Conservation (phyloP, 2,797 vertebrate genomes). For the Bovichtus variegatus region DNA sequence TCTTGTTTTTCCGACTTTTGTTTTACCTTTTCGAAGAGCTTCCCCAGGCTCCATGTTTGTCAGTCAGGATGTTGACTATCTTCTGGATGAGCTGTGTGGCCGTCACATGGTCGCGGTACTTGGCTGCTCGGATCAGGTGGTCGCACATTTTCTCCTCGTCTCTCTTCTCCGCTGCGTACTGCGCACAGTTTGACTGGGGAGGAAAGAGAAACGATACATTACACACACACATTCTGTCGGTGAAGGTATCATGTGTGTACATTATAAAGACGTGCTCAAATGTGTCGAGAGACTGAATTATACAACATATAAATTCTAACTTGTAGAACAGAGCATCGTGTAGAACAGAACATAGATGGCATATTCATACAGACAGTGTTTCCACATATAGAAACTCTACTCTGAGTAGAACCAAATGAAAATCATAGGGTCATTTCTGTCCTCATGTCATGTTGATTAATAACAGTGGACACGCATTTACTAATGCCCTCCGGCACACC, state of each 20-base stretch:
- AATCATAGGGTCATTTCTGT: conserved; percentile 82
- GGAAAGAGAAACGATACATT: conserved; percentile 15
- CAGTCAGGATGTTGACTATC: conserved; percentile 96
- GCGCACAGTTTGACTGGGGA: conserved; percentile 92
- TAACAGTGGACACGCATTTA: conserved; percentile 86
- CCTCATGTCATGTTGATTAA: conserved; percentile 87
- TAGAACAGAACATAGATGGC: no score
- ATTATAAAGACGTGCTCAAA: conserved; percentile 4
- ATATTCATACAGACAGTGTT: conserved; percentile 22
- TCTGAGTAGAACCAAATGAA: conserved; percentile 77
- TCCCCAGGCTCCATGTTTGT: conserved; percentile 98
- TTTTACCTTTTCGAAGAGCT: conserved; percentile 90
- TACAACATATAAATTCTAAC: neutral
- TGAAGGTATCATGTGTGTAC: neutral
- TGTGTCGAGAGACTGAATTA: conserved; percentile 7
- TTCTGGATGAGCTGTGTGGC: conserved; percentile 96
- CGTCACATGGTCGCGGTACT: conserved; percentile 96
- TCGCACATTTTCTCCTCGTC: conserved; percentile 99
- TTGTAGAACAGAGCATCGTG: neutral
- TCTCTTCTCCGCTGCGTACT: conserved; percentile 95
- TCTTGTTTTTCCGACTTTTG: neutral
- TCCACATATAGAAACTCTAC: conserved; percentile 60
- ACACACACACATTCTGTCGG: neutral
- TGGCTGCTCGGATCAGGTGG: conserved; percentile 96
- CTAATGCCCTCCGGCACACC: conserved; percentile 81